Percentiles rank a stretch among this genome's conserved stretches.
phyloP scores from a whole-genome alignment of 2,888 invertebrate genomes.

The Marasmarcha lunaedactyla region DNA sequence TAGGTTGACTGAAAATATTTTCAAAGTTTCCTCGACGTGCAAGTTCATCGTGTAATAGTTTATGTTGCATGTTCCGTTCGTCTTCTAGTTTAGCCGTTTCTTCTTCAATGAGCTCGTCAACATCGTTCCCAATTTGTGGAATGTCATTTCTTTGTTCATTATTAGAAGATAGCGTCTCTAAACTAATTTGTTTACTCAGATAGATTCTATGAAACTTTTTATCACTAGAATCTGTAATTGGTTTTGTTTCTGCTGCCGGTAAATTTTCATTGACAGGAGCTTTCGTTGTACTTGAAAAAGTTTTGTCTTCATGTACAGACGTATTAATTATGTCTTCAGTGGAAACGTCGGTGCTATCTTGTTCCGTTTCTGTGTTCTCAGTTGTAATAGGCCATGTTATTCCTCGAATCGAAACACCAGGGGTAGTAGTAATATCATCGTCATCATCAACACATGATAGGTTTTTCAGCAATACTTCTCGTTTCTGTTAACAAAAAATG shows the following conservation, averaged over 20 bases:
- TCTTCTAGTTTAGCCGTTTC: slow-evolving; percentile 43
- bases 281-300: slow-evolving; percentile 22
- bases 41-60: slow-evolving; percentile 52
- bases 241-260: slow-evolving; percentile 5
- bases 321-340: slow-evolving; percentile 36
- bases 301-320: slow-evolving; percentile 29
- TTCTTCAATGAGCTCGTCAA: slow-evolving; percentile 33
- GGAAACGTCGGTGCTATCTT: slow-evolving; percentile 34
- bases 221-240: slow-evolving; percentile 10
- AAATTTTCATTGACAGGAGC: slow-evolving; percentile 18
- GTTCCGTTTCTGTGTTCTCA: slow-evolving; percentile 30
- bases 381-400: slow-evolving; percentile 27
- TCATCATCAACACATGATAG: slow-evolving; percentile 69
- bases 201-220: slow-evolving; percentile 18
- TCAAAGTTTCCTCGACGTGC: slow-evolving; percentile 53
- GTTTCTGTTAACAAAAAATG: slow-evolving; percentile 62
- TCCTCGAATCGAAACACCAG: slow-evolving; percentile 20
- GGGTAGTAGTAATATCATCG: slow-evolving; percentile 34
- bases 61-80: slow-evolving; percentile 49
- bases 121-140: slow-evolving; percentile 30
- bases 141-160: slow-evolving; percentile 50
- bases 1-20: slow-evolving; percentile 58
- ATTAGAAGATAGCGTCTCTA: slow-evolving; percentile 28
- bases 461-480: slow-evolving; percentile 70
- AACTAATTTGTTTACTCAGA: slow-evolving; percentile 29